Conservation (phyloP, 2,888 invertebrate species). For the Pinctada fucata region DNA sequence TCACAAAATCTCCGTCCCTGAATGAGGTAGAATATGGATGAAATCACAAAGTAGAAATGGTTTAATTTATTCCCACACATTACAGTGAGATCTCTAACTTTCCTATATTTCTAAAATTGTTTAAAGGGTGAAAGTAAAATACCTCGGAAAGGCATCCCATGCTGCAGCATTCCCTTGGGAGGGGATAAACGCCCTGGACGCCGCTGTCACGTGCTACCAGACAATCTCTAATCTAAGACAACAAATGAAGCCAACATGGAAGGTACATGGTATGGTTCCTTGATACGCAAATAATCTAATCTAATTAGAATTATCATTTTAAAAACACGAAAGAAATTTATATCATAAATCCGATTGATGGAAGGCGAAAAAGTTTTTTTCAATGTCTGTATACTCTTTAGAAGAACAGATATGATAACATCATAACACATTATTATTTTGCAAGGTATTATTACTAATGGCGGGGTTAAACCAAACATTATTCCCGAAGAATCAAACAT, state of each 20-base stretch:
- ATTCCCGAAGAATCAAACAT: slow-evolving; percentile 70
- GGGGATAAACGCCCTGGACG: slow-evolving; percentile 75
- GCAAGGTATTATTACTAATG: slow-evolving; percentile 65
- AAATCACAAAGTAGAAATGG: too few species aligned
- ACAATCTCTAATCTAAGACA: slow-evolving; percentile 70
- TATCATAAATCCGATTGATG: neutral
- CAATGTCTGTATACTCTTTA: too few species aligned
- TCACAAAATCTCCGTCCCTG: too few species aligned
- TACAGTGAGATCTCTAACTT: too few species aligned
- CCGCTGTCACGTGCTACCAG: slow-evolving; percentile 71
- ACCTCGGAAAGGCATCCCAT: slow-evolving; percentile 55
- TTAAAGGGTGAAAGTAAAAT: slow-evolving; percentile 45
- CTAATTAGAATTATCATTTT: neutral
- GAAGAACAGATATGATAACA: neutral
- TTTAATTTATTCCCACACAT: too few species aligned
- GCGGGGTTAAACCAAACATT: slow-evolving; percentile 65
- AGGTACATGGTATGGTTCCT: slow-evolving; percentile 64
- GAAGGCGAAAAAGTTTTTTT: too few species aligned
- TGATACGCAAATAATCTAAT: too few species aligned
- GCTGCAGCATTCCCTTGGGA: slow-evolving; percentile 55
- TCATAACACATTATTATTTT: neutral
- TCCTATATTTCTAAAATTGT: neutral
- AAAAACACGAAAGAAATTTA: slow-evolving; percentile 1
- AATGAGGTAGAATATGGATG: too few species aligned
- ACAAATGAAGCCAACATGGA: slow-evolving; percentile 71